A percentile compares a stretch with the other conserved stretches of the same genome.
Evolutionary conservation across 2,888 invertebrate genomes (phyloP).

Genomic region (Myathropa florea): DNA sequence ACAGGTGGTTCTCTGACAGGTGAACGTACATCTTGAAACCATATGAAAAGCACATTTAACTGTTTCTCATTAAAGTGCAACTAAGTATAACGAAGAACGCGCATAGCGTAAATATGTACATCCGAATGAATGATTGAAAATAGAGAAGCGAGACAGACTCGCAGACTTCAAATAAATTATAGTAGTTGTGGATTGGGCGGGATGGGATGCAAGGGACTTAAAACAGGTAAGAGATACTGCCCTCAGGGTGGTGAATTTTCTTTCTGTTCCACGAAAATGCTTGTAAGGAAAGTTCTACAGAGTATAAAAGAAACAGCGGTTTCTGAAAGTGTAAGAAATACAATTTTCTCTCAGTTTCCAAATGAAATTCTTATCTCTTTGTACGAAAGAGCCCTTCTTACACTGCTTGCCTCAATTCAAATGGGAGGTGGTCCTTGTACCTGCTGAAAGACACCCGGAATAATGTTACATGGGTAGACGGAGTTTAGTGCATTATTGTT

Average conservation of each 20-base stretch:
- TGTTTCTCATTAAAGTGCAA: constrained; percentile 57
- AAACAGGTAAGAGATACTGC: constrained; percentile 25
- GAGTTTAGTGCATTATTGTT: neutral
- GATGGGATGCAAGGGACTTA: neutral
- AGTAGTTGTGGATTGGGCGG: neutral
- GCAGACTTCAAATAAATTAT: constrained; percentile 14
- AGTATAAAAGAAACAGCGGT: constrained; percentile 18
- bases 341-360: constrained; percentile 26
- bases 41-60: constrained; percentile 60
- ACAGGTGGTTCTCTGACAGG: constrained; percentile 46
- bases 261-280: neutral
- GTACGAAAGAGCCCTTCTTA: neutral
- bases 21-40: constrained; percentile 24
- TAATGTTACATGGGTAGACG: neutral
- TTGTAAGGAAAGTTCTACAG: constrained; percentile 4
- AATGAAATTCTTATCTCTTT: constrained; percentile 39
- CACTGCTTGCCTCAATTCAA: neutral
- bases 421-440: neutral
- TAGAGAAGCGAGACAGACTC: constrained; percentile 8
- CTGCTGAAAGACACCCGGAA: neutral
- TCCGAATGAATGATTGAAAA: constrained; percentile 22
- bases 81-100: constrained; percentile 30
- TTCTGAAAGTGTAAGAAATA: constrained; percentile 18
- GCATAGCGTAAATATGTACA: neutral
- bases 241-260: constrained; percentile 17